Evolutionary conservation across 2,113 vertebrate species (phyloP).

Genomic region (Drymodes brunneopygia): DNA sequence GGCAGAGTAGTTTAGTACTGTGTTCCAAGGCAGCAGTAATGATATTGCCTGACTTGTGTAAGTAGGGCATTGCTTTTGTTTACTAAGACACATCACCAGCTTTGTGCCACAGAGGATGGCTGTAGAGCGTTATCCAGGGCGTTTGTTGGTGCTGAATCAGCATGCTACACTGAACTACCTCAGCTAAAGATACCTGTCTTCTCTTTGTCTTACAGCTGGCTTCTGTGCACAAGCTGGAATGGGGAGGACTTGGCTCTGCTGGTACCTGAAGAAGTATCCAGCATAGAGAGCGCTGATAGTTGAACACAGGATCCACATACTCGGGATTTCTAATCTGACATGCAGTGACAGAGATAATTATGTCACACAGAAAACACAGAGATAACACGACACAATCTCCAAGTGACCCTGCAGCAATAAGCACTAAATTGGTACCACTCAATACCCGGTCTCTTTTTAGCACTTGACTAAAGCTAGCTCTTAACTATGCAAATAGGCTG

Average conservation of each 20-base stretch:
- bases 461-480: not conserved
- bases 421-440: constrained; percentile 25
- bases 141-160: not conserved
- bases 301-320: not conserved
- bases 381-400: not conserved
- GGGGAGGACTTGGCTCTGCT: constrained; percentile 55
- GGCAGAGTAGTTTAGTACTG: not conserved
- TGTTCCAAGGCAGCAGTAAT: not conserved
- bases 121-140: not conserved
- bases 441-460: not conserved
- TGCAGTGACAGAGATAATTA: not conserved
- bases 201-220: constrained; percentile 53
- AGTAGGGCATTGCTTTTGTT: not conserved
- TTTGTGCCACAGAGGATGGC: not conserved
- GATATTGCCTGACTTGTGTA: not conserved
- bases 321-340: not conserved
- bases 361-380: not conserved
- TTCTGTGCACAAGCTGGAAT: constrained; percentile 45
- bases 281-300: constrained; percentile 31
- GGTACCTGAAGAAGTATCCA: constrained; percentile 62
- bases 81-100: not conserved
- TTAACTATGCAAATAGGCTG: constrained; percentile 1
- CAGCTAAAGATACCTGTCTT: not conserved
- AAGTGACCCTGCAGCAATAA: not conserved
- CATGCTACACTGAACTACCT: not conserved